These are phyloP conservation scores for Eupithecia pulchellata DNA, from an alignment of 2,888 invertebrate genomes.

Conservation along the genomic window DNA sequence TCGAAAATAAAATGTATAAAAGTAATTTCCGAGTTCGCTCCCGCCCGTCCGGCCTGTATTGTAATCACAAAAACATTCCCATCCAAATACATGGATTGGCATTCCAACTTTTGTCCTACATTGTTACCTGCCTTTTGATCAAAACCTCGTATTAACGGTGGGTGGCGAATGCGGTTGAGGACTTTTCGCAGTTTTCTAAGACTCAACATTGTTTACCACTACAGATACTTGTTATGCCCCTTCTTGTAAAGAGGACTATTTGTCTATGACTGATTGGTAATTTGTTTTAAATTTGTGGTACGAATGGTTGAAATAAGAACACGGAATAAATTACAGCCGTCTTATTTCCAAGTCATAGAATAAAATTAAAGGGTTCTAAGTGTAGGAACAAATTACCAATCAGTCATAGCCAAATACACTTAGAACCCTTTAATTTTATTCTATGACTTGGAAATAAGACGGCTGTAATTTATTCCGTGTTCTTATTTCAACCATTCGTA, in stretches of 20 bases:
- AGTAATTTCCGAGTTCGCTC: slow-evolving; percentile 73
- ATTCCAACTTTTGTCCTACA: slow-evolving; percentile 46
- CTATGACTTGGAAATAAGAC: neutral
- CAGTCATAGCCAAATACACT: too few relatives aligned
- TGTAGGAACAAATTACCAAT: too few relatives aligned
- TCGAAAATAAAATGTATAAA: slow-evolving; percentile 69
- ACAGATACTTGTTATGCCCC: too few relatives aligned
- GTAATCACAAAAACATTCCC: slow-evolving; percentile 74
- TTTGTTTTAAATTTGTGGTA: too few relatives aligned
- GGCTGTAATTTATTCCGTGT: neutral
- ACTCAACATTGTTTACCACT: neutral
- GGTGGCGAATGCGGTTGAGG: neutral
- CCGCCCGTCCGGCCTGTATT: slow-evolving; percentile 67
- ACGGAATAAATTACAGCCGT: neutral
- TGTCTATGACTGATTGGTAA: too few relatives aligned
- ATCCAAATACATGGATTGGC: slow-evolving; percentile 75
- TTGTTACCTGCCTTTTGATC: neutral
- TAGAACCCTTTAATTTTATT: neutral
- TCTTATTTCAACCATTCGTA: too few relatives aligned
- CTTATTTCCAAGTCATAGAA: neutral
- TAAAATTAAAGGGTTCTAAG: neutral
- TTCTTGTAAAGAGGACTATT: too few relatives aligned
- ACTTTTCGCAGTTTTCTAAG: neutral
- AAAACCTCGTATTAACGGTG: neutral
- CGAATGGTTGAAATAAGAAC: too few relatives aligned